Base-by-base conservation (phyloP, 2,797 vertebrate species). In the Dicrostonyx torquatus region DNA sequence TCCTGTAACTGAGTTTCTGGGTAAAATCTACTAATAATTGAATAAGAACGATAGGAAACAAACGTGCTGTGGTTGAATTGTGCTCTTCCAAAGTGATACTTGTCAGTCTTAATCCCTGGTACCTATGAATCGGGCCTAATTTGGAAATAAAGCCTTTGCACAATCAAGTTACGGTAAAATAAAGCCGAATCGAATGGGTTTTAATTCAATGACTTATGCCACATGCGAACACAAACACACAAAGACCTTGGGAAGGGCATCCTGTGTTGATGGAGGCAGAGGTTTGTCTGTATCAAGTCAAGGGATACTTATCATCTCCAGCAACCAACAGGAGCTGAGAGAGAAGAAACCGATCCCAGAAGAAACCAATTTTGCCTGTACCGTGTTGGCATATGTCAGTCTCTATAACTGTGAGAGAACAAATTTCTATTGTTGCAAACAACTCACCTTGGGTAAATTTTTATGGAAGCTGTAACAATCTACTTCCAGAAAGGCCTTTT, bases 161-260 rank as follows among this genome's bases (percentile, higher is more conserved):
- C 68, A 90, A 96, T 91, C 24, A n/a, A 94, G 15, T 72, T 86
- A 91, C 91, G 6, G 83, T 80, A n/a, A 79, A 87, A 58, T 93
- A 58, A 83, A 48, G 58, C 18, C 37, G 66, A 26, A 72, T 72
- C 43, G 73, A 40, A 60, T 40, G 24, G 48, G 2, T 20, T 73
- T 95, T 96, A 73, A 62, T 76, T 78, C 58, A 86, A 9, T 92
- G 82, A 82, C 11, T 79, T 13, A 48, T 53, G 17, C 73, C n/a
- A 40, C 8, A 10, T 68, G 43, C 66, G 87, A 37, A 66, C 20
- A 72, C 6, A 53, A 10, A 18, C 20, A 60, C 68, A 60, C 29
- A 79, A 22, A 70, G 29, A 82, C 26, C 37, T 18, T 8, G 18
- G 17, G 37, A 48, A 79, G 26, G 48, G 73, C 8, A 37, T 3